A percentile compares a stretch with the other conserved stretches of the same genome.
Conservation (phyloP, 2,797 vertebrate species). For the Characodon lateralis region DNA sequence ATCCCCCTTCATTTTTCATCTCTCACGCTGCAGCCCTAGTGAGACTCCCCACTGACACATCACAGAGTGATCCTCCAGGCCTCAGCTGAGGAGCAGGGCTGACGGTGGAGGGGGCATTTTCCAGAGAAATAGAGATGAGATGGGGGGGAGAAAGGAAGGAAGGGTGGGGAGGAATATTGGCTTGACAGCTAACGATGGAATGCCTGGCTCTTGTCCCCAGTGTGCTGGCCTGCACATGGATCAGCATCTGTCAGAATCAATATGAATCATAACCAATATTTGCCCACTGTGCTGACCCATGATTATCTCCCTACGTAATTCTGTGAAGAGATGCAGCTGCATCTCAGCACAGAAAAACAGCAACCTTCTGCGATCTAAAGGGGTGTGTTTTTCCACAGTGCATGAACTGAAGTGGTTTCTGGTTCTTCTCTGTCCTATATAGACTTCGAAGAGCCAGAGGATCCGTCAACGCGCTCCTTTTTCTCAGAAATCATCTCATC, state of each 20-base stretch:
- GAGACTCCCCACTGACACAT: conserved; percentile 76
- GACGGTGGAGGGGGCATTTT: conserved; percentile 33
- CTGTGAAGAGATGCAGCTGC: conserved; percentile 67
- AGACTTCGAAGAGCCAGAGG: conserved; percentile 97
- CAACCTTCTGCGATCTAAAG: conserved; percentile 11
- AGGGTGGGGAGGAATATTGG: conserved; percentile 62
- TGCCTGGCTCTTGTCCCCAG: conserved; percentile 72
- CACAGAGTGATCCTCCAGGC: conserved; percentile 63
- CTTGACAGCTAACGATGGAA: conserved; percentile 78
- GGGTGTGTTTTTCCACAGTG: conserved; percentile 10
- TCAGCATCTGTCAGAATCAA: conserved; percentile 80
- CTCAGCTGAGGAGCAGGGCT: conserved; percentile 42
- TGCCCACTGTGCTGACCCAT: conserved; percentile 76
- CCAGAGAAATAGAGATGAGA: conserved; percentile 32
- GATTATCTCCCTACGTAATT: conserved; percentile 62
- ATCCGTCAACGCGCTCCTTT: conserved; percentile 93
- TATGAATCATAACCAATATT: conserved; percentile 82
- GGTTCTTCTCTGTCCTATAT: conserved; percentile 1
- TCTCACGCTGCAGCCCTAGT: conserved; percentile 60
- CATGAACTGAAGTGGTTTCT: conserved; percentile 4
- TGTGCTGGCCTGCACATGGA: conserved; percentile 70
- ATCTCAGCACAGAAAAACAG: conserved; percentile 15
- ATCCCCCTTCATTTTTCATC: conserved; percentile 68
- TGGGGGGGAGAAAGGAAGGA: conserved; percentile 21
- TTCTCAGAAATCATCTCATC: conserved; percentile 98